These are phyloP conservation scores for Leptopilina boulardi DNA, from an alignment of 1,140 invertebrate species.

Conservation along the genomic window DNA sequence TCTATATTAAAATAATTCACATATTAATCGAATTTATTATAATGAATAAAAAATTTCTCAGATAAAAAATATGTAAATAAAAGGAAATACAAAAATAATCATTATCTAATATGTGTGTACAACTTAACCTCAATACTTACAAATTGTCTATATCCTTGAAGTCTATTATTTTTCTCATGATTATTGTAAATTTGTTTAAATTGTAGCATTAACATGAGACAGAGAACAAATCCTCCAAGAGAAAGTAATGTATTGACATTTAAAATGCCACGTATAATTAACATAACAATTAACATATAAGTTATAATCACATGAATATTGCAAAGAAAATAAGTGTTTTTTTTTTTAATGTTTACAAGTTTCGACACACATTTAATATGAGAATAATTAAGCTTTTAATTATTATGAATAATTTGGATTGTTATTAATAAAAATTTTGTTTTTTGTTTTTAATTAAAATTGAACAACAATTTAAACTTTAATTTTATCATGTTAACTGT, in stretches of 20 bases:
- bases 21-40: not conserved
- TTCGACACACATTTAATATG: too few relatives aligned
- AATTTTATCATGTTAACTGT: too few relatives aligned
- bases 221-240: conserved; percentile 65
- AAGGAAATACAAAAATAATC: not conserved
- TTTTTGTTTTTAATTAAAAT: too few relatives aligned
- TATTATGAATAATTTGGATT: too few relatives aligned
- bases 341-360: too few relatives aligned
- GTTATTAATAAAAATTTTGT: too few relatives aligned
- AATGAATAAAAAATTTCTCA: conserved; percentile 35
- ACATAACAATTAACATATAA: conserved; percentile 60
- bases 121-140: conserved; percentile 65
- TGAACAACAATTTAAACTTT: too few relatives aligned
- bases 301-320: too few relatives aligned
- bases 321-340: too few relatives aligned
- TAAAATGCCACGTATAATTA: conserved; percentile 68
- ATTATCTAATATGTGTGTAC: too few relatives aligned
- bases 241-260: conserved; percentile 68
- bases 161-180: conserved; percentile 72
- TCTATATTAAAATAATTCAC: conserved; percentile 63
- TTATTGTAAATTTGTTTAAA: conserved; percentile 75
- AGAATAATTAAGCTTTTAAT: too few relatives aligned
- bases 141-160: conserved; percentile 72
- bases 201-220: conserved; percentile 72
- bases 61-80: conserved; percentile 14